Base-by-base conservation (phyloP, 2,797 vertebrate genomes). In the Xiphorhynchus erythropygius region DNA sequence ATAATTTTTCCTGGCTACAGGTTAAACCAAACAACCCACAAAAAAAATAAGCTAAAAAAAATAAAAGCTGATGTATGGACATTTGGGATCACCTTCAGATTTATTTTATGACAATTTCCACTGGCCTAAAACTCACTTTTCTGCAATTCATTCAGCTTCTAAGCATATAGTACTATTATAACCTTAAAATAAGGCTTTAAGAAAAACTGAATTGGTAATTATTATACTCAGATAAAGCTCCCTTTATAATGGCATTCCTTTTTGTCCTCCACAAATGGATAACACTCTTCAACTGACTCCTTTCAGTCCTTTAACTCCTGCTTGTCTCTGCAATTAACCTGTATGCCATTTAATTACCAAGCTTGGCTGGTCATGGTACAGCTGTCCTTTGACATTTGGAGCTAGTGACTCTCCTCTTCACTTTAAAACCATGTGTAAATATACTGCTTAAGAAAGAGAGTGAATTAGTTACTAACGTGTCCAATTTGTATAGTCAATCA, bases 321-420 rank as follows among this genome's bases (percentile, higher is more conserved):
- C 37, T 84, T 74, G 44, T 92, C 32, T 73, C 89, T 77, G 83
- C 90, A 97, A 97, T 96, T 97, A 97, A 96, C 84, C 65, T 93
- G 44, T 56, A 53, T 67, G 89, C 50, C 89, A 93, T 91, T 93
- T 96, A 97, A 92, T 93, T 96, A 84, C 23, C 60, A 84, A 93
- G 33, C 62, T 42, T 84, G 84, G 64, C 46, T 86, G 83, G 64
- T 85, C 67, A 95, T 9, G n/a, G 37, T 85, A 95, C 39, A 95
- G 59, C 57, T 90, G 39, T 62, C 59, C 92, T 95, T 82, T 92
- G 85, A 97, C 93, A 94, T 10, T 80, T 41, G 27, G 81, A 90
- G 49, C 91, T 65, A 97, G 84, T 52, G 76, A 90, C 86, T 96
- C 81, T 85, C 55, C 50, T 0, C 4, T 44, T 95, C 47, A 52